These are phyloP conservation scores for Tenthredo notha DNA, from an alignment of 2,888 invertebrate genomes.

Conservation along the genomic window DNA sequence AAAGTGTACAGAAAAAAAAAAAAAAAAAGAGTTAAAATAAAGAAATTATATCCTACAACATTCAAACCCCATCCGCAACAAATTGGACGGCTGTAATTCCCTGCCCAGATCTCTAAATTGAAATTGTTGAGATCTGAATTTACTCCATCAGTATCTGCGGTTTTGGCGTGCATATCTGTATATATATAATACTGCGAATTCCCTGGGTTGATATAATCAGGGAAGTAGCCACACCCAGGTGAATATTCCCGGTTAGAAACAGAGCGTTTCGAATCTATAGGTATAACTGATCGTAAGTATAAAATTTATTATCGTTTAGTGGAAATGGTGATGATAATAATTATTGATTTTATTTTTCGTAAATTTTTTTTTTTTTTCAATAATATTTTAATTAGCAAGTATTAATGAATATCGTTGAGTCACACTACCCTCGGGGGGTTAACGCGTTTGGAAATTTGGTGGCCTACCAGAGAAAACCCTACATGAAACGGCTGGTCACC, in stretches of 20 bases:
- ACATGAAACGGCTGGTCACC: neutral
- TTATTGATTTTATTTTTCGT: neutral
- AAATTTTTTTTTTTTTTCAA: too few species aligned
- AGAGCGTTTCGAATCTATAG: neutral
- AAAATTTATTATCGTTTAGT: too few species aligned
- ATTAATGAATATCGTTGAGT: neutral
- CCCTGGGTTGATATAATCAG: neutral
- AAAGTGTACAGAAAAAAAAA: neutral
- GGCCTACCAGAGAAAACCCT: neutral
- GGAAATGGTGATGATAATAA: neutral
- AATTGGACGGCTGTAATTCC: neutral
- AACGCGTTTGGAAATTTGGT: neutral
- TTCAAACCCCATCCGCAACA: neutral
- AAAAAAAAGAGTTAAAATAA: neutral
- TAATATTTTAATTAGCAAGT: neutral
- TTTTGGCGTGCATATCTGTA: neutral
- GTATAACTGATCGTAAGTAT: too few species aligned
- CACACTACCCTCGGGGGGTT: neutral
- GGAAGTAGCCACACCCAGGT: neutral
- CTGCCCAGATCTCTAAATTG: neutral
- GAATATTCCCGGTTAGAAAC: neutral
- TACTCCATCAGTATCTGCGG: neutral
- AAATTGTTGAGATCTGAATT: neutral
- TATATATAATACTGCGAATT: neutral
- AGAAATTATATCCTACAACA: neutral